Evolutionary conservation across 2,797 vertebrate species (phyloP).

Genomic region (Lepilemur ruficaudatus): DNA sequence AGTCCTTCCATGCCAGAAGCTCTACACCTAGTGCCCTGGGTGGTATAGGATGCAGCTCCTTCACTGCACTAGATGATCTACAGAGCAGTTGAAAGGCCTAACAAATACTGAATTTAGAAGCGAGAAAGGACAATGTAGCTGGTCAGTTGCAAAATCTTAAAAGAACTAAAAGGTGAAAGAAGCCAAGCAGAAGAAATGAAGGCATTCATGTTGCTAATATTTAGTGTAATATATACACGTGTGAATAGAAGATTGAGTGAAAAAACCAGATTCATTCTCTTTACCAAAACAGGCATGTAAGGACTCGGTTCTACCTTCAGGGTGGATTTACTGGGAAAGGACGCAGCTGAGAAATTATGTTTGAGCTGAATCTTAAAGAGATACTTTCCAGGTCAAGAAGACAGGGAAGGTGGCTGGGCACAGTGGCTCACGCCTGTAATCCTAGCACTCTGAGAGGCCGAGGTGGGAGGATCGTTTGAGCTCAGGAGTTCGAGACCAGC

Average conservation of each 20-base stretch:
- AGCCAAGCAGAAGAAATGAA: slow-evolving; percentile 1
- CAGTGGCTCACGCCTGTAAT: too few relatives aligned
- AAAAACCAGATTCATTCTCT: background rate
- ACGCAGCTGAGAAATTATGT: too few relatives aligned
- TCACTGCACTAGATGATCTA: background rate
- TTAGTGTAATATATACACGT: background rate
- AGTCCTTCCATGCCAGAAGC: background rate
- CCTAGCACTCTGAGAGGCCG: too few relatives aligned
- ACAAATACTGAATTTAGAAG: background rate
- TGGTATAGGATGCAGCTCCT: background rate
- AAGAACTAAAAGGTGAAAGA: background rate
- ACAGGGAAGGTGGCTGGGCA: too few relatives aligned
- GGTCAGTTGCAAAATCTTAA: background rate
- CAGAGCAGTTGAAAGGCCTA: background rate
- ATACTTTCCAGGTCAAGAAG: too few relatives aligned
- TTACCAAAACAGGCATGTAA: background rate
- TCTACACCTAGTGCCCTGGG: background rate
- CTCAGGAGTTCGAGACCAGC: too few relatives aligned
- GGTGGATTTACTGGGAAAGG: too few relatives aligned
- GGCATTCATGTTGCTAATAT: background rate
- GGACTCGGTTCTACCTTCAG: too few relatives aligned
- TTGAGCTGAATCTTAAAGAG: too few relatives aligned
- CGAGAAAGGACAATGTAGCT: background rate
- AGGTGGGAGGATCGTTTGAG: too few relatives aligned
- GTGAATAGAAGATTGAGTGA: background rate